phyloP scores from a whole-genome alignment of 2,113 vertebrate species.

The Pyxicephalus adspersus region DNA sequence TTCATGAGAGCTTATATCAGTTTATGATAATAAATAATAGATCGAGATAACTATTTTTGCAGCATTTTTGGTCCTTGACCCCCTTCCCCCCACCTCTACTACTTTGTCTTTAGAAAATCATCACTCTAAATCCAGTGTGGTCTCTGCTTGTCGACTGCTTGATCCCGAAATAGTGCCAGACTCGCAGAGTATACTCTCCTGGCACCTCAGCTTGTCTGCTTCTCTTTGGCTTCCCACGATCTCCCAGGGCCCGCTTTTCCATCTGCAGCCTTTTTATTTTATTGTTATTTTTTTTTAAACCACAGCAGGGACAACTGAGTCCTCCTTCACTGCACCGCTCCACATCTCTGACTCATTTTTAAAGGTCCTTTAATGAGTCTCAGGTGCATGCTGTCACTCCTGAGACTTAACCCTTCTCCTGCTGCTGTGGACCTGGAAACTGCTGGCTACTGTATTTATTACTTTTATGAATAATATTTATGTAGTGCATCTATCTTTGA shows the following conservation, averaged over 20 bases:
- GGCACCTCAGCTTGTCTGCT: conserved; percentile 48
- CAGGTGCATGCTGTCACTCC: conserved; percentile 41
- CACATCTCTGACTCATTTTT: conserved; percentile 7
- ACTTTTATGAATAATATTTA: no score
- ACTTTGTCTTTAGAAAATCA: not conserved
- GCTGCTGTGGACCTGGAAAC: not conserved
- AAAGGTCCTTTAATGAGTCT: conserved; percentile 55
- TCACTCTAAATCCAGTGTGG: not conserved
- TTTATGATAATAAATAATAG: no score
- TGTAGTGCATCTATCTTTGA: no score
- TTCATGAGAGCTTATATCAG: no score
- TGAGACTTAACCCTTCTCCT: conserved; percentile 33
- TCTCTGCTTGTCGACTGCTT: conserved; percentile 28
- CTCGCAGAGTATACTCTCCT: conserved; percentile 41
- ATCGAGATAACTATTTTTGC: not conserved
- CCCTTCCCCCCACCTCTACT: not conserved
- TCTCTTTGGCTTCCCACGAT: conserved; percentile 36
- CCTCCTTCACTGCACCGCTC: not conserved
- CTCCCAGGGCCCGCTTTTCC: conserved; percentile 50
- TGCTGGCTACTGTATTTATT: conserved; percentile 8
- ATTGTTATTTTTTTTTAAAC: conserved; percentile 16
- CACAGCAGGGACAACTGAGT: conserved; percentile 41
- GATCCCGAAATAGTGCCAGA: conserved; percentile 41
- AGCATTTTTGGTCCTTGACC: not conserved
- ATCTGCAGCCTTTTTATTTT: conserved; percentile 49